Percentiles rank a stretch among this genome's conserved stretches.
These are phyloP conservation scores for Drosophila buzzatii DNA, from an alignment of 2,888 invertebrate species.

Conservation along the genomic window DNA sequence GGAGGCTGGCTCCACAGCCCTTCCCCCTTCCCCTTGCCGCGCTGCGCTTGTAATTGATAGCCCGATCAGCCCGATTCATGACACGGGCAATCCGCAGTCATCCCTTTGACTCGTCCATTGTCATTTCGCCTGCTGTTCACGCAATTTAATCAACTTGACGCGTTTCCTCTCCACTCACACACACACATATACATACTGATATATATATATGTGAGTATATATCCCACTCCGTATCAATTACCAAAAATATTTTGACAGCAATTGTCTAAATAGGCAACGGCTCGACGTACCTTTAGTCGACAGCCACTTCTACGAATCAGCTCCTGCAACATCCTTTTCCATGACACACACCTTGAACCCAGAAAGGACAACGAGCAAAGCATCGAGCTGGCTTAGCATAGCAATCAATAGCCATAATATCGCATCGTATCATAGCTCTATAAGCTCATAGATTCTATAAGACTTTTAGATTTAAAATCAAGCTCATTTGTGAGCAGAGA, in stretches of 20 bases:
- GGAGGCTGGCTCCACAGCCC: conserved; percentile 55
- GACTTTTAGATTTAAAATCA: background rate
- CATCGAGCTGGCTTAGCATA: background rate
- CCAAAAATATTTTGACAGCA: conserved; percentile 78
- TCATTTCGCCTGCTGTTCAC: conserved; percentile 53
- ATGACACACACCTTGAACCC: conserved; percentile 8
- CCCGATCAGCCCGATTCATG: conserved; percentile 73
- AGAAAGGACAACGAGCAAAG: conserved; percentile 6
- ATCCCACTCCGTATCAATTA: conserved; percentile 63
- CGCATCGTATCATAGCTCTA: too few species aligned
- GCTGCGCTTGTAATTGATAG: conserved; percentile 74
- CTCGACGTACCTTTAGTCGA: conserved; percentile 4
- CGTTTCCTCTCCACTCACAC: conserved; percentile 47
- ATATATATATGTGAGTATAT: background rate
- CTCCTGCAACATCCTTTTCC: conserved; percentile 16
- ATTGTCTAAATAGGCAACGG: conserved; percentile 74
- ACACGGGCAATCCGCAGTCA: conserved; percentile 76
- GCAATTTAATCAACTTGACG: conserved; percentile 79
- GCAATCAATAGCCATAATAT: background rate
- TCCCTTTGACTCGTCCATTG: conserved; percentile 60
- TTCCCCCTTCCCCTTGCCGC: conserved; percentile 3
- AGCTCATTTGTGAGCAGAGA: background rate
- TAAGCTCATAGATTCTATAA: background rate
- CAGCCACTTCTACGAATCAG: conserved; percentile 20
- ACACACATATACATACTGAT: background rate